Evolutionary conservation across 37 sponge, comb jelly and placozoan species (phyloP).

Genomic region (Agelas oroides): DNA sequence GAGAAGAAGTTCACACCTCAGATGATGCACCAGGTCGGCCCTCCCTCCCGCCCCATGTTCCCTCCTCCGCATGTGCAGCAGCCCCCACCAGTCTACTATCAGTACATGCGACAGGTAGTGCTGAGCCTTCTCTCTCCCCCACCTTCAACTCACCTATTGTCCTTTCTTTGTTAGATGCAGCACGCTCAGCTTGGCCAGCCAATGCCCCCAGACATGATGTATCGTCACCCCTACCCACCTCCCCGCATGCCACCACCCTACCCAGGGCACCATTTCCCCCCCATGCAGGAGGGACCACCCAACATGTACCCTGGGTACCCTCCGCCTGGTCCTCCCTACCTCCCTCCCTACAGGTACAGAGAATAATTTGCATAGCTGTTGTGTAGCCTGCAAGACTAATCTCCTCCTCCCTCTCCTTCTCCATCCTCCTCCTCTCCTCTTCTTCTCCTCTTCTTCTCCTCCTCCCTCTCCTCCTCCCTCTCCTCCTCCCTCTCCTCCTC

Average conservation of each 20-base stretch:
- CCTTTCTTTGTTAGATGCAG: not conserved
- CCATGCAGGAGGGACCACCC: not conserved
- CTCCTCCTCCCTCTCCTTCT: no score
- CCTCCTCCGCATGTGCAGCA: not conserved
- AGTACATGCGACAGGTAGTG: constrained; percentile 18
- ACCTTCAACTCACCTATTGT: no score
- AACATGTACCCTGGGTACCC: no score
- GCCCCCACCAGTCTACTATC: constrained; percentile 29
- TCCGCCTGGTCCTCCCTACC: no score
- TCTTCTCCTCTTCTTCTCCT: not conserved
- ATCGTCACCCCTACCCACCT: not conserved
- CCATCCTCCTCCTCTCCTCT: no score
- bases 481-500: no score
- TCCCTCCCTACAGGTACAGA: not conserved
- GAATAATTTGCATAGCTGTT: no score
- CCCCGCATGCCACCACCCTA: not conserved
- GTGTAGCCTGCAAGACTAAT: no score
- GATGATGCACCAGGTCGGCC: not conserved
- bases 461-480: no score
- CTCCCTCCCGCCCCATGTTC: not conserved
- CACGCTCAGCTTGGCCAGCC: not conserved
- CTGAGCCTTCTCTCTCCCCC: no score
- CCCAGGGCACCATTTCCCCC: constrained; percentile 1
- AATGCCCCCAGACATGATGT: constrained; percentile 25
- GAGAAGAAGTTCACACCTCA: not conserved